phyloP scores from a whole-genome alignment of 2,888 invertebrate genomes.

The Heliconius cydno region DNA sequence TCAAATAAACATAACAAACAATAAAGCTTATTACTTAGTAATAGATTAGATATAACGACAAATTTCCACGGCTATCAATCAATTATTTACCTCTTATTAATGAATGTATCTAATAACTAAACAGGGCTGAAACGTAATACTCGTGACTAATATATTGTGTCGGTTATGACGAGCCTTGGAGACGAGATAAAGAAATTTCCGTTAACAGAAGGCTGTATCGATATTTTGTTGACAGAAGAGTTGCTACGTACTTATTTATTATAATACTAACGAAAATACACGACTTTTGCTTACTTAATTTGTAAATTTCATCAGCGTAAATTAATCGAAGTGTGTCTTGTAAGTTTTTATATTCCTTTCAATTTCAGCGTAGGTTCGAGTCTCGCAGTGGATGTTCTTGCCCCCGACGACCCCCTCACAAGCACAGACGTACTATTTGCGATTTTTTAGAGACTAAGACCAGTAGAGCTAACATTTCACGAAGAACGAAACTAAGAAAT shows the following conservation, averaged over 20 bases:
- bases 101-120: neutral
- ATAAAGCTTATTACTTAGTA: neutral
- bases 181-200: slow-evolving; percentile 16
- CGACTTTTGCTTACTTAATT: neutral
- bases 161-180: neutral
- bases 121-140: slow-evolving; percentile 8
- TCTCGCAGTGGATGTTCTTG: too few relatives aligned
- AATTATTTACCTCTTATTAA: slow-evolving; percentile 19
- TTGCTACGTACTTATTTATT: neutral
- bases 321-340: too few relatives aligned
- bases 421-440: too few relatives aligned
- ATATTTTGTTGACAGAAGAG: slow-evolving; percentile 1
- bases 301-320: too few relatives aligned
- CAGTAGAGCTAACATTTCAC: neutral
- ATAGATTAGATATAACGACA: neutral
- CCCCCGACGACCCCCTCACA: too few relatives aligned
- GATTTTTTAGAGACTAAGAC: neutral
- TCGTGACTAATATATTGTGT: slow-evolving; percentile 9
- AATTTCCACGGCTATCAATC: slow-evolving; percentile 2
- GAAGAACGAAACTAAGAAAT: neutral
- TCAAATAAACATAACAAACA: neutral
- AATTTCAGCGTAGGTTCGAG: too few relatives aligned
- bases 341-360: too few relatives aligned
- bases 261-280: neutral
- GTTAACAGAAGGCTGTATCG: slow-evolving; percentile 5